A percentile compares a stretch with the other conserved stretches of the same genome.
These are phyloP conservation scores for Acanthoscelides obtectus DNA, from an alignment of 2,888 invertebrate species.

Conservation along the genomic window DNA sequence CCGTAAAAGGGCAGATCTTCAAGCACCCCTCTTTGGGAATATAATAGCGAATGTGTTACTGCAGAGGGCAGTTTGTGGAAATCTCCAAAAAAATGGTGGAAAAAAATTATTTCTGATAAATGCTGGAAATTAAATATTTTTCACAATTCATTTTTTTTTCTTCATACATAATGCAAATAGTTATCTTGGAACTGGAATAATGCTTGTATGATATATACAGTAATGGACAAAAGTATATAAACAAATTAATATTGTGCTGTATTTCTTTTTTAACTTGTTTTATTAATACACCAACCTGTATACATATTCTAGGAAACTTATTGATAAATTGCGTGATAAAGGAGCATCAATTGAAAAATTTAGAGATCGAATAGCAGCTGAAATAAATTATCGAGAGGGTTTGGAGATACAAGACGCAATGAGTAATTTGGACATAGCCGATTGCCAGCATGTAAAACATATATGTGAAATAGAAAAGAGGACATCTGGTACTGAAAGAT, in stretches of 20 bases:
- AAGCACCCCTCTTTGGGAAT: no score
- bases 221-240: no score
- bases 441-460: constrained; percentile 17
- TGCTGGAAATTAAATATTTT: no score
- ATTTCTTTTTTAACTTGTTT: no score
- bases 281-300: no score
- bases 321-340: constrained; percentile 23
- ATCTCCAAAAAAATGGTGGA: no score
- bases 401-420: constrained; percentile 15
- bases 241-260: no score
- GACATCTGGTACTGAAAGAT: constrained; percentile 20
- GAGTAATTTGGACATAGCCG: constrained; percentile 13
- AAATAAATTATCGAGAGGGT: constrained; percentile 17
- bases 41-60: no score
- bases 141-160: background rate
- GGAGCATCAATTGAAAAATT: constrained; percentile 20
- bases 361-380: constrained; percentile 15
- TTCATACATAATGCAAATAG: background rate
- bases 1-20: no score
- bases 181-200: background rate
- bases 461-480: constrained; percentile 23
- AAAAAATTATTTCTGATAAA: no score
- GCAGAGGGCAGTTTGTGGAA: no score
- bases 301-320: constrained; percentile 9
- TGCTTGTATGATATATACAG: no score